Percentiles rank a stretch among this genome's conserved stretches.
Conservation (phyloP, 2,888 invertebrate species). For the Epinotia bilunana region DNA sequence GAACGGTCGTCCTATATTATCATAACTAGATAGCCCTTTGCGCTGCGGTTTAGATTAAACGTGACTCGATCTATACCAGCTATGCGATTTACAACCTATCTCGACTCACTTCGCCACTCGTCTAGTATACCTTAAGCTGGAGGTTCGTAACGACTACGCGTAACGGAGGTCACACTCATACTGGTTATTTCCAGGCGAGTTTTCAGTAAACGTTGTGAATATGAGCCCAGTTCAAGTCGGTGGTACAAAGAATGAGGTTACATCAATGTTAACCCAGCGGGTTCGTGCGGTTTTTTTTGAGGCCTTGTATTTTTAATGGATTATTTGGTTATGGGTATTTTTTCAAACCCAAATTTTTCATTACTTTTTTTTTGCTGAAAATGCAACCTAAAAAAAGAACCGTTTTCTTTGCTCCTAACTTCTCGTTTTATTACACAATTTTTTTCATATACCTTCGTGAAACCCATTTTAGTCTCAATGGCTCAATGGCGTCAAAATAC, state of each 20-base stretch:
- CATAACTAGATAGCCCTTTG: conserved; percentile 29
- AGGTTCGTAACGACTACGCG: background rate
- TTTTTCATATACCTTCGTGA: too few relatives aligned
- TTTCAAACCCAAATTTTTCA: background rate
- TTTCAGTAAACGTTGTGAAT: background rate
- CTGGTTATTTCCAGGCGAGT: background rate
- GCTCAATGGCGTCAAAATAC: too few relatives aligned
- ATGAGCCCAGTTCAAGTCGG: background rate
- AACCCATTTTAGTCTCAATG: too few relatives aligned
- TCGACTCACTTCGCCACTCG: background rate
- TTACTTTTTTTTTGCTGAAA: too few relatives aligned
- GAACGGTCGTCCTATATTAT: conserved; percentile 1
- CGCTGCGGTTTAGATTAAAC: conserved; percentile 25
- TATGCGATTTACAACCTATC: background rate
- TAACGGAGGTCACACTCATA: background rate
- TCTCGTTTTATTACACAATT: too few relatives aligned
- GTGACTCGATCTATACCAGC: conserved; percentile 24
- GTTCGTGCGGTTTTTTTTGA: background rate
- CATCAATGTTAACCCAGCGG: conserved; percentile 1
- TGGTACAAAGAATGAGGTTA: conserved; percentile 8
- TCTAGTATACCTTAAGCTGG: background rate
- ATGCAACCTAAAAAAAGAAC: too few relatives aligned
- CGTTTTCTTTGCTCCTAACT: too few relatives aligned
- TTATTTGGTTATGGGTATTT: background rate
- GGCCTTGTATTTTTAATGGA: background rate